Evolutionary conservation across 2,888 invertebrate species (phyloP).

Genomic region (Orthosia incerta): DNA sequence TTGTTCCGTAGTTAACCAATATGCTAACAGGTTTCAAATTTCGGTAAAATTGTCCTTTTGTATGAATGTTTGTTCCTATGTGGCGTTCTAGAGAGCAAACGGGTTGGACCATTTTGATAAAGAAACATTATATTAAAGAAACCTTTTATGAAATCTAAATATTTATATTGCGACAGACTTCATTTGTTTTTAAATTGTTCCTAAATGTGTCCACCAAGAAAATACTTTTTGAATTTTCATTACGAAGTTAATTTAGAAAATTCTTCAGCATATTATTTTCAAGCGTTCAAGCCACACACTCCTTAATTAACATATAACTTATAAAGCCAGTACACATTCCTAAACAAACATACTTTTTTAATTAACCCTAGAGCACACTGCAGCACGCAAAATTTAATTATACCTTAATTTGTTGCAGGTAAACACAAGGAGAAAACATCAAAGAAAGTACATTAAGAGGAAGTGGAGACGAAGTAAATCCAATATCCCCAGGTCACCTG

Average conservation of each 20-base stretch:
- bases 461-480: slow-evolving; percentile 48
- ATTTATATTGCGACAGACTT: background rate
- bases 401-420: slow-evolving; percentile 63
- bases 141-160: background rate
- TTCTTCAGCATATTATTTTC: slow-evolving; percentile 28
- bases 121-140: background rate
- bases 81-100: no score
- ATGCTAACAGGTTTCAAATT: no score
- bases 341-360: slow-evolving; percentile 28
- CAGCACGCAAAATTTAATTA: slow-evolving; percentile 45
- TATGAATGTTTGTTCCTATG: no score
- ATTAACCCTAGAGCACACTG: slow-evolving; percentile 30
- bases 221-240: slow-evolving; percentile 24
- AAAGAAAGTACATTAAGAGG: slow-evolving; percentile 35
- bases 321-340: slow-evolving; percentile 25
- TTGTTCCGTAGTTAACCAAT: no score
- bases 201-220: background rate
- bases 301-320: slow-evolving; percentile 46
- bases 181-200: background rate
- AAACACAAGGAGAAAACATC: slow-evolving; percentile 41
- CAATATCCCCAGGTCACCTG: slow-evolving; percentile 56
- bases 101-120: no score
- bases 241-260: slow-evolving; percentile 27
- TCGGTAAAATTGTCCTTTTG: no score
- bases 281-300: slow-evolving; percentile 33